Evolutionary conservation across 2,113 vertebrate genomes (phyloP).

Genomic region (Menidia beryllina): DNA sequence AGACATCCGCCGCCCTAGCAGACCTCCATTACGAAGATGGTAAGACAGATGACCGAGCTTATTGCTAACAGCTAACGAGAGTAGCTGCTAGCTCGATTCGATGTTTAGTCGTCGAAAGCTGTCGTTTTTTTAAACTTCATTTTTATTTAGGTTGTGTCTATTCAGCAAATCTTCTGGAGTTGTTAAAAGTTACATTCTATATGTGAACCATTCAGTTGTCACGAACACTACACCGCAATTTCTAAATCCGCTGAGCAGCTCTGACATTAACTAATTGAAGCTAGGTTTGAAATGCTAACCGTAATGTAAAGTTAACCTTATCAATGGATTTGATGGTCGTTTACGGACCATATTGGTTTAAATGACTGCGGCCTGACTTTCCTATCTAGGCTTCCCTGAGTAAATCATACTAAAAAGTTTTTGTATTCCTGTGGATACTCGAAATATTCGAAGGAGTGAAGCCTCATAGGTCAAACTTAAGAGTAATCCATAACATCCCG

Average conservation of each 20-base stretch:
- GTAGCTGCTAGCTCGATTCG: conserved; percentile 58
- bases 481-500: no score
- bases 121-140: conserved; percentile 25
- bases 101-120: conserved; percentile 52
- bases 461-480: neutral
- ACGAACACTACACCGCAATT: neutral
- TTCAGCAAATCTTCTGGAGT: neutral
- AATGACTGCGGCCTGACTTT: neutral
- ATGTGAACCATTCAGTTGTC: neutral
- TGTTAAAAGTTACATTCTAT: accelerated
- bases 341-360: neutral
- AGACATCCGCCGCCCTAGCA: conserved; percentile 11
- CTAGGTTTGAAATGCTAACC: conserved; percentile 60
- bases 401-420: neutral
- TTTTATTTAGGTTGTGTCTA: conserved; percentile 1
- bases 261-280: conserved; percentile 2
- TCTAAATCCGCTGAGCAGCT: neutral
- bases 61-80: conserved; percentile 40
- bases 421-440: neutral
- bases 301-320: conserved; percentile 35
- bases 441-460: neutral
- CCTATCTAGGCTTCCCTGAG: neutral
- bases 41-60: conserved; percentile 53
- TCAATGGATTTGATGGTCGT: no score
- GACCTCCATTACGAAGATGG: conserved; percentile 70